A percentile compares a stretch with the other conserved stretches of the same genome.
Conservation (phyloP, 1,140 invertebrate species). For the Zaprionus tsacasi region DNA sequence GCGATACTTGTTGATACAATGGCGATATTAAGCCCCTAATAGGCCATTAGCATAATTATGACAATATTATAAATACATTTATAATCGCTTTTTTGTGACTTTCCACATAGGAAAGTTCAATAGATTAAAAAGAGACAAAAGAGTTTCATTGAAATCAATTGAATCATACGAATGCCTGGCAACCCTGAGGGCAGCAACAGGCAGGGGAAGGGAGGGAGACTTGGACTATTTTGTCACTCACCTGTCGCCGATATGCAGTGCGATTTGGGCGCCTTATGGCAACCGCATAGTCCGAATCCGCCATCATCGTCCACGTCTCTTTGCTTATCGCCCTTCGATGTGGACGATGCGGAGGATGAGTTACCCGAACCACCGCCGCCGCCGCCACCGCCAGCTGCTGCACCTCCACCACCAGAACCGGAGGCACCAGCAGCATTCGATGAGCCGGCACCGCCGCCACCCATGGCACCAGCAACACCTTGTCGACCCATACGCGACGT, state of each 20-base stretch:
- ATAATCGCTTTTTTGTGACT: not conserved
- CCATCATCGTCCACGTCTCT: constrained; percentile 37
- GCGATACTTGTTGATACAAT: not conserved
- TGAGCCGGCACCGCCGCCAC: constrained; percentile 5
- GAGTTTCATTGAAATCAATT: not conserved
- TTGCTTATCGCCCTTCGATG: constrained; percentile 61
- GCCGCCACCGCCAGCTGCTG: not conserved
- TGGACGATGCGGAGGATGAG: constrained; percentile 6
- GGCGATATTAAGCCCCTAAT: not conserved
- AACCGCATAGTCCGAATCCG: constrained; percentile 69
- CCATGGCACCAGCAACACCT: constrained; percentile 22
- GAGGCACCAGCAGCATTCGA: not conserved
- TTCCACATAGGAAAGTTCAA: not conserved
- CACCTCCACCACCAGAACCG: not conserved
- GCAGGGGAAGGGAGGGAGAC: not conserved
- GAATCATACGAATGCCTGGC: not conserved
- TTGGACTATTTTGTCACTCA: constrained; percentile 42
- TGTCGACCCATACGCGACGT: constrained; percentile 37
- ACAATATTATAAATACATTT: not conserved
- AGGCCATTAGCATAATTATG: not conserved
- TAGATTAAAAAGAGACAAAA: not conserved
- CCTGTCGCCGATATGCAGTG: constrained; percentile 84
- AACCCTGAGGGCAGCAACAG: not conserved
- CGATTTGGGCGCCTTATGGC: constrained; percentile 82
- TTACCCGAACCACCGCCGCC: not conserved